Evolutionary conservation across 1,140 invertebrate species (phyloP).

Genomic region (Diachasmimorpha longicaudata): DNA sequence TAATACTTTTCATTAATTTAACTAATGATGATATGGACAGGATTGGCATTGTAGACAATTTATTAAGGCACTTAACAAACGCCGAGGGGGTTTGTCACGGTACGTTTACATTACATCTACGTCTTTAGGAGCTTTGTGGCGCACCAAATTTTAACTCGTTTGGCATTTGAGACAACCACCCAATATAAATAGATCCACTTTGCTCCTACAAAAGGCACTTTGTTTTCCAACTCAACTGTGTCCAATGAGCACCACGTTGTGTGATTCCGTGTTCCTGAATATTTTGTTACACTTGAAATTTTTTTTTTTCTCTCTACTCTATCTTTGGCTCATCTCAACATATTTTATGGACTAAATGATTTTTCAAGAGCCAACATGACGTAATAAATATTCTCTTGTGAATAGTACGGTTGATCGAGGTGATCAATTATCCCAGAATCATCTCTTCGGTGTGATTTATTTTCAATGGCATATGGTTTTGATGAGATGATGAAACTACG

Average conservation of each 20-base stretch:
- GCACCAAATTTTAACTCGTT: conserved; percentile 41
- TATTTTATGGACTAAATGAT: neutral
- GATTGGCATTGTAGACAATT: conserved; percentile 41
- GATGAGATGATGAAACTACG: conserved; percentile 13
- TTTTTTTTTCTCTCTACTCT: neutral
- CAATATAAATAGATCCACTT: conserved; percentile 54
- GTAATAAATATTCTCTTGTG: neutral
- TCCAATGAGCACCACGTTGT: neutral
- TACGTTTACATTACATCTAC: conserved; percentile 43
- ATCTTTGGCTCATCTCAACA: neutral
- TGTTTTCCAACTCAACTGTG: conserved; percentile 33
- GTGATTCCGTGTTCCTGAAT: conserved; percentile 3
- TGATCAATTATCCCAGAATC: neutral
- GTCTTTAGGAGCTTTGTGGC: conserved; percentile 38
- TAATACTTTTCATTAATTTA: conserved; percentile 11
- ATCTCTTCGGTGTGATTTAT: neutral
- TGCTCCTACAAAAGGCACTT: conserved; percentile 53
- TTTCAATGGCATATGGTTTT: neutral
- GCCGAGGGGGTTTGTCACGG: conserved; percentile 47
- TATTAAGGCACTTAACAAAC: conserved; percentile 54
- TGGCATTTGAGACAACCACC: conserved; percentile 46
- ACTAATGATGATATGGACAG: neutral
- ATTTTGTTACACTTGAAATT: neutral
- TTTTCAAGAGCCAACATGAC: neutral
- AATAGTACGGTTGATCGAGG: neutral